phyloP scores from a whole-genome alignment of 2,888 invertebrate species.

The Mellilla xanthometata region DNA sequence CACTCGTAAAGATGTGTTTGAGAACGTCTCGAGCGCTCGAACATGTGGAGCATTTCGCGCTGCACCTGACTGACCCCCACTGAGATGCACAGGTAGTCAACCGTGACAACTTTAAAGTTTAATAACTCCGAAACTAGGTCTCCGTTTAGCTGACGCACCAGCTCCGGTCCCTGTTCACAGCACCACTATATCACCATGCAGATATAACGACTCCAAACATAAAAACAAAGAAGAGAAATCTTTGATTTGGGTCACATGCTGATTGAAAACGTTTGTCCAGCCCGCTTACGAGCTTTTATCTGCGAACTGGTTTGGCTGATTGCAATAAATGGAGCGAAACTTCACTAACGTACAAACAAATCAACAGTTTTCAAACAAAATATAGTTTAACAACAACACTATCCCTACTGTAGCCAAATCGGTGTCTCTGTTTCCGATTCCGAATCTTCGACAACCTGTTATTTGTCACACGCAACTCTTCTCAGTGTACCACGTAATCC shows the following conservation, averaged over 20 bases:
- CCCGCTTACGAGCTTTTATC: constrained; percentile 40
- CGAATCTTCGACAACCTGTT: constrained; percentile 77
- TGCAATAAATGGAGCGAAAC: constrained; percentile 14
- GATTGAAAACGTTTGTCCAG: constrained; percentile 65
- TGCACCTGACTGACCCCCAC: constrained; percentile 69
- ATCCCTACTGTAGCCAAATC: constrained; percentile 70
- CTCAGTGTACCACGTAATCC: constrained; percentile 61
- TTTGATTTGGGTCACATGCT: constrained; percentile 81
- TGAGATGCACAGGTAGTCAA: constrained; percentile 63
- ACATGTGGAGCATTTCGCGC: constrained; percentile 34
- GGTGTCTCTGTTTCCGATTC: constrained; percentile 47
- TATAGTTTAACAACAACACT: constrained; percentile 59
- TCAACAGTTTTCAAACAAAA: constrained; percentile 36
- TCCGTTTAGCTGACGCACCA: constrained; percentile 11
- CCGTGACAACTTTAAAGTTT: constrained; percentile 63
- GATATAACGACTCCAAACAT: constrained; percentile 24
- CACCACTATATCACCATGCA: constrained; percentile 11
- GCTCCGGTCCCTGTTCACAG: constrained; percentile 9
- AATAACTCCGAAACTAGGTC: constrained; percentile 39
- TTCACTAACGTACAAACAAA: constrained; percentile 13
- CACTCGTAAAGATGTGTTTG: background rate
- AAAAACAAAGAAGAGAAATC: constrained; percentile 78
- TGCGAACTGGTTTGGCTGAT: constrained; percentile 30
- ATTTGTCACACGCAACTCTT: constrained; percentile 75
- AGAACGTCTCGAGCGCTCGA: constrained; percentile 24